These are phyloP conservation scores for Phyllopteryx taeniolatus DNA, from an alignment of 2,113 vertebrate species.

Conservation along the genomic window DNA sequence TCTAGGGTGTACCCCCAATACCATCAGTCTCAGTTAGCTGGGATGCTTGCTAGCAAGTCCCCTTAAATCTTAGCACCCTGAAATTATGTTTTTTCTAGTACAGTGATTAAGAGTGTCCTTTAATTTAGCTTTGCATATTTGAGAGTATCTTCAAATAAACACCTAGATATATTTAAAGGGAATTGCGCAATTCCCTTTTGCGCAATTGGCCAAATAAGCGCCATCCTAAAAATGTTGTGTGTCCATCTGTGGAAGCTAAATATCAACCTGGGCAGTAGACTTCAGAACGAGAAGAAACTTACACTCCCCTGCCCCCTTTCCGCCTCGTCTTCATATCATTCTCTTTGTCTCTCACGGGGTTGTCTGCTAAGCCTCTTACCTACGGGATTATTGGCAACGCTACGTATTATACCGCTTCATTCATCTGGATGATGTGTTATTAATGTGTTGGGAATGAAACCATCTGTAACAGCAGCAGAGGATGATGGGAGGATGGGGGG, in stretches of 20 bases:
- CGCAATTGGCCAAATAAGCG: neutral
- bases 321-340: conserved; percentile 16
- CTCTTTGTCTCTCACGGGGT: conserved; percentile 34
- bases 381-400: conserved; percentile 66
- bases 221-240: neutral
- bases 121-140: neutral
- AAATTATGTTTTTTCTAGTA: neutral
- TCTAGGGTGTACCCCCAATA: neutral
- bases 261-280: conserved; percentile 43
- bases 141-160: neutral
- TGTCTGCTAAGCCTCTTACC: conserved; percentile 70
- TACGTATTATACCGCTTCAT: conserved; percentile 65
- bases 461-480: conserved; percentile 47
- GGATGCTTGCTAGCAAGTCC: neutral
- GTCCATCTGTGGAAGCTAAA: conserved; percentile 17
- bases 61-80: neutral
- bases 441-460: conserved; percentile 66
- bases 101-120: neutral
- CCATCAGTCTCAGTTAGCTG: neutral
- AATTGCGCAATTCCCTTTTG: neutral
- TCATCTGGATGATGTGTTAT: conserved; percentile 69
- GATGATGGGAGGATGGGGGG: conserved; percentile 36
- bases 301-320: neutral
- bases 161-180: neutral
- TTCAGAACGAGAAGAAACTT: conserved; percentile 47